phyloP scores from a whole-genome alignment of 2,888 invertebrate species.

The Drosophila prostipennis region DNA sequence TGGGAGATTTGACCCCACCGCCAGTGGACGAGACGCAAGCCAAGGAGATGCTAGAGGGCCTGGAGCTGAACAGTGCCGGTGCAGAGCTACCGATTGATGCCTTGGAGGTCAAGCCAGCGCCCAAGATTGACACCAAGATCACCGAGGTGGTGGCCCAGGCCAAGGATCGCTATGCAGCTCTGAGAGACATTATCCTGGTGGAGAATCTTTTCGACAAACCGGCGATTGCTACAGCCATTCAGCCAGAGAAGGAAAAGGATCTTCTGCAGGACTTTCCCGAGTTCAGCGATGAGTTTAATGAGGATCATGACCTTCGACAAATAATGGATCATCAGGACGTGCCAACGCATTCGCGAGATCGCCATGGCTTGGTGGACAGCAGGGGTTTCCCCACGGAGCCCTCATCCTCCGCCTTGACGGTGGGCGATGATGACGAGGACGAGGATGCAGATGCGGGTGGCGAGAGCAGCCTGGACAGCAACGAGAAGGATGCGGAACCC shows the following conservation, averaged over 20 bases:
- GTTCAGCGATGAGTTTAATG: constrained; percentile 81
- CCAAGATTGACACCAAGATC: constrained; percentile 85
- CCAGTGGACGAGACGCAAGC: constrained; percentile 51
- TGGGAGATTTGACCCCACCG: constrained; percentile 76
- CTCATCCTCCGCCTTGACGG: constrained; percentile 78
- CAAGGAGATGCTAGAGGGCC: constrained; percentile 33
- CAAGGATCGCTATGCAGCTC: constrained; percentile 92
- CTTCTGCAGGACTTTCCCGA: constrained; percentile 80
- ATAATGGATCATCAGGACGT: constrained; percentile 81
- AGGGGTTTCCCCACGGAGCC: constrained; percentile 77
- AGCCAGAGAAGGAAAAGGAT: constrained; percentile 69
- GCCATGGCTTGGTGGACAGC: constrained; percentile 77
- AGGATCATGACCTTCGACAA: constrained; percentile 85
- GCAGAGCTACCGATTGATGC: constrained; percentile 45
- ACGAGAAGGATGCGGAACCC: constrained; percentile 74
- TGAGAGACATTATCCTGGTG: constrained; percentile 90
- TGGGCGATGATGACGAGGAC: constrained; percentile 81
- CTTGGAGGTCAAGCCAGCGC: constrained; percentile 54
- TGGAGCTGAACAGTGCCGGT: constrained; percentile 26
- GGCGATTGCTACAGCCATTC: constrained; percentile 29
- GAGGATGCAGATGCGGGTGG: constrained; percentile 81
- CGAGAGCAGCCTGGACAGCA: constrained; percentile 81
- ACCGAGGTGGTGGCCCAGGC: constrained; percentile 85
- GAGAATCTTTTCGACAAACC: constrained; percentile 86
- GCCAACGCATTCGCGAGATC: constrained; percentile 74